Conservation (phyloP, 2,888 invertebrate species). For the Ernsta delagoae region DNA sequence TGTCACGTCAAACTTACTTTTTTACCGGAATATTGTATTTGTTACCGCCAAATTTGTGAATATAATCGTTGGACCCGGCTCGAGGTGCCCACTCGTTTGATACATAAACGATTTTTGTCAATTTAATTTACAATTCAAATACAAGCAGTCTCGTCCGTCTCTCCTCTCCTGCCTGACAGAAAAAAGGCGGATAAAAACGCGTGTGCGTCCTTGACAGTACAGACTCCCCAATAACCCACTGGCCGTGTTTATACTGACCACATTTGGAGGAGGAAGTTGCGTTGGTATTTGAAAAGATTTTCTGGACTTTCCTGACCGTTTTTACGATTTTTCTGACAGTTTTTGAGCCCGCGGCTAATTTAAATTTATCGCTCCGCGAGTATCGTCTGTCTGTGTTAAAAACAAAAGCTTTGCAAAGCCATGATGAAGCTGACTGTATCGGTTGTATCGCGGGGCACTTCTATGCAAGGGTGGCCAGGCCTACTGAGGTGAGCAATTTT, state of each 20-base stretch:
- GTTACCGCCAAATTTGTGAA: constrained; percentile 62
- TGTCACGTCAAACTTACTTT: constrained; percentile 38
- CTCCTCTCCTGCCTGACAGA: constrained; percentile 46
- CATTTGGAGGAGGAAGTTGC: constrained; percentile 27
- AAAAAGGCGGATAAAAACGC: constrained; percentile 51
- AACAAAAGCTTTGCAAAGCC: neutral
- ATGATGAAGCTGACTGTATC: constrained; percentile 2
- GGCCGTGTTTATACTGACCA: constrained; percentile 51
- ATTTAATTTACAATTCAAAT: constrained; percentile 73
- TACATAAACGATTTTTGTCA: constrained; percentile 71
- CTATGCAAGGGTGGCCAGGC: constrained; percentile 1
- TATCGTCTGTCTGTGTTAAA: neutral
- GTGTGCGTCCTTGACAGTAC: constrained; percentile 56
- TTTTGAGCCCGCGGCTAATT: neutral
- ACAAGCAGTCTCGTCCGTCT: constrained; percentile 45
- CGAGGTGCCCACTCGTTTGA: constrained; percentile 50
- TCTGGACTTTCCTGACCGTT: neutral
- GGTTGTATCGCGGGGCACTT: constrained; percentile 1
- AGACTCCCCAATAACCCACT: constrained; percentile 65
- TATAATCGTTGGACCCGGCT: constrained; percentile 57
- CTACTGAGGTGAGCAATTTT: neutral
- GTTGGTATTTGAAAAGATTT: neutral
- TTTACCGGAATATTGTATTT: constrained; percentile 48
- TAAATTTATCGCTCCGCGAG: neutral
- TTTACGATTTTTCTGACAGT: neutral